Base-by-base conservation (phyloP, 2,113 vertebrate genomes). In the Mystacornis crossleyi region DNA sequence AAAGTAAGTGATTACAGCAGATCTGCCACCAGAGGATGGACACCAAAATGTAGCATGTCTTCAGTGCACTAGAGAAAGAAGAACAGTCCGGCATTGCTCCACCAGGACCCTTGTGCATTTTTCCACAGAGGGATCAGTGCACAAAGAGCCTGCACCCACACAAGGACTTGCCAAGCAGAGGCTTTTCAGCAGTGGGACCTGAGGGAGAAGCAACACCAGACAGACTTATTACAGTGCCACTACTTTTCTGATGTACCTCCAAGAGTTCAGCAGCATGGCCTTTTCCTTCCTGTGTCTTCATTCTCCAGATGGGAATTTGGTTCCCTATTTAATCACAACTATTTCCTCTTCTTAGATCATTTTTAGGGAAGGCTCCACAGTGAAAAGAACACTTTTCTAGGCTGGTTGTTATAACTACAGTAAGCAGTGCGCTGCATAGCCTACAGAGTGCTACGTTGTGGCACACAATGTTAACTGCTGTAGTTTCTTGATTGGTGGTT, bases 1-100 rank as follows among this genome's bases (percentile, higher is more conserved):
- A 51, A 71, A 57, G 31, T 36, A 61, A 61, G 4, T 4, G 2
- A 14, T 29, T 36, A 42, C n/a, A 79, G 66, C 18, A 79, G 23
- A 53, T 31, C 25, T 42, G 19, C 38, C 43, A 50, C 21, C 18
- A 83, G 55, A 48, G 23, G 38, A 82, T 8, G 47, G 57, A 43
- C 51, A 54, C 19, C 1, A 1, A 66, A 54, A 36, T 0, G 0
- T 2, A 47, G 74, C 48, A 61, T 0, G 0, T 5, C 14, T 26
- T 48, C 74, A 50, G 2, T 3, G 25, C 3, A 0, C 8, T 2
- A 1, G 24, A 48, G 58, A 55, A 53, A 57, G 26, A 34, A 40
- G 33, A 48, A 47, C 8, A 23, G 29, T 8, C 18, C 67, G 12
- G 64, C 31, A 18, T 3, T 42, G 47, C 72, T 48, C 1, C 45